phyloP scores from a whole-genome alignment of 2,113 vertebrate species.

The Strix uralensis region DNA sequence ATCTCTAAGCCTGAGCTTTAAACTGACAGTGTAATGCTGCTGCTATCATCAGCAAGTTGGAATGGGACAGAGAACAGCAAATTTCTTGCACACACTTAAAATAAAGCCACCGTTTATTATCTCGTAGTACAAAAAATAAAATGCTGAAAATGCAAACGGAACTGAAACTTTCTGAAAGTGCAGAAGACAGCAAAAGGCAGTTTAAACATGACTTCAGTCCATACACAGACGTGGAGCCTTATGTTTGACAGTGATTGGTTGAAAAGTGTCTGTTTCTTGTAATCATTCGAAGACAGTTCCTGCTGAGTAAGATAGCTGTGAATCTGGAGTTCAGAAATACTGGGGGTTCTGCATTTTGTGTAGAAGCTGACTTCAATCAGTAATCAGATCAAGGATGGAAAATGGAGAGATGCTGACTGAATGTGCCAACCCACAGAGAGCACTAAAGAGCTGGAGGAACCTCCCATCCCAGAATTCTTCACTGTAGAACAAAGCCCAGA shows the following conservation, averaged over 20 bases:
- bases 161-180: not conserved
- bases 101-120: not conserved
- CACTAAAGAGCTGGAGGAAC: not conserved
- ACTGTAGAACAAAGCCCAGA: not conserved
- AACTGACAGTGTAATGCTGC: not conserved
- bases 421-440: not conserved
- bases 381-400: not conserved
- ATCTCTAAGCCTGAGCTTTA: not conserved
- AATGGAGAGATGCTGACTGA: not conserved
- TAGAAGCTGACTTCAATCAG: not conserved
- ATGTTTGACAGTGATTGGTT: not conserved
- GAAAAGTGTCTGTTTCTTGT: not conserved
- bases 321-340: not conserved
- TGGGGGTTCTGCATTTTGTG: accelerated
- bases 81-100: not conserved
- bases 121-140: not conserved
- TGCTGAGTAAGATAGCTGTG: not conserved
- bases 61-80: not conserved
- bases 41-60: not conserved
- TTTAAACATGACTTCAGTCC: not conserved
- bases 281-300: not conserved
- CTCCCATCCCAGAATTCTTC: not conserved
- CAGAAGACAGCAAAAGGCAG: not conserved
- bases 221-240: not conserved
- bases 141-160: not conserved